phyloP scores from a whole-genome alignment of 2,797 vertebrate species.

The Euthynnus affinis region DNA sequence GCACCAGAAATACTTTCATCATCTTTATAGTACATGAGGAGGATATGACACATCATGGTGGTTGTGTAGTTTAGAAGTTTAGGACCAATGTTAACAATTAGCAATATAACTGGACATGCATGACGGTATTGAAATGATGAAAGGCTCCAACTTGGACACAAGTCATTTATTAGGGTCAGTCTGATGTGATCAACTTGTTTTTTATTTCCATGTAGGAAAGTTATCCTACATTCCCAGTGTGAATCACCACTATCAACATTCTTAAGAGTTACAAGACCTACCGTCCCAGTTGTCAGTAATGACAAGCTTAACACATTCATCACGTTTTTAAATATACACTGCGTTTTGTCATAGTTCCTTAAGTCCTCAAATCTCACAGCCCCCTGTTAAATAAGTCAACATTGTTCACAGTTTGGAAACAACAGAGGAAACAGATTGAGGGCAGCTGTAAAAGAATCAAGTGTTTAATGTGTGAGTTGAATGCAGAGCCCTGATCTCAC shows the following conservation, averaged over 20 bases:
- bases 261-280: background rate
- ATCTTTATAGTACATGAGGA: no score
- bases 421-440: background rate
- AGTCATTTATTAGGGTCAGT: background rate
- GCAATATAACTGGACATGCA: no score
- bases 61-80: no score
- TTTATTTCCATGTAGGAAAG: background rate
- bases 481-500: background rate
- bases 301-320: background rate
- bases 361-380: background rate
- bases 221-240: background rate
- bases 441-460: background rate
- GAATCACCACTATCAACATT: background rate
- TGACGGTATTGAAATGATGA: no score
- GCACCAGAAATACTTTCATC: background rate
- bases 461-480: background rate
- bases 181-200: background rate
- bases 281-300: constrained; percentile 5
- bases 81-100: no score
- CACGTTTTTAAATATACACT: background rate
- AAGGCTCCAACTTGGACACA: background rate
- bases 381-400: background rate
- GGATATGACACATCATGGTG: no score
- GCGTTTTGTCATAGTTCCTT: no score
- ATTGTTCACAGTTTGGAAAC: background rate